phyloP scores from a whole-genome alignment of 2,888 invertebrate species.

The Perithous albicinctus region DNA sequence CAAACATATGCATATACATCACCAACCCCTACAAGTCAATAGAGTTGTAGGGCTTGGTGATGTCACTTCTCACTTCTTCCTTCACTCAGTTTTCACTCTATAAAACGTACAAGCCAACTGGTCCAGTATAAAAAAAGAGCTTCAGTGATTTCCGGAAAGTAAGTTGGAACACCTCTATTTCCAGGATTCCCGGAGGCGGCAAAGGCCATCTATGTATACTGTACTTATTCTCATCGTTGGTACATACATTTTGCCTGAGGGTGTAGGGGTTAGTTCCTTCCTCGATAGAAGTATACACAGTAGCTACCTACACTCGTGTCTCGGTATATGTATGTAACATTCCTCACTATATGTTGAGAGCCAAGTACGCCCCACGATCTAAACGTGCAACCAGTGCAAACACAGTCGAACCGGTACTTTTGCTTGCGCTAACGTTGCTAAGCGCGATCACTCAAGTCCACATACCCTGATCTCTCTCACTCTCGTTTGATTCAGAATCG shows the following conservation, averaged over 20 bases:
- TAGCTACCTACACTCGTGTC: not conserved
- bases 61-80: not conserved
- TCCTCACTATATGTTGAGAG: slow-evolving; percentile 4
- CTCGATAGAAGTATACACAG: not conserved
- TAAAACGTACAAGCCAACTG: not conserved
- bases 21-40: not conserved
- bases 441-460: slow-evolving; percentile 80
- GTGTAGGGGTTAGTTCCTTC: not conserved
- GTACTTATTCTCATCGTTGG: not conserved
- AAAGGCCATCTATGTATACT: slow-evolving; percentile 1
- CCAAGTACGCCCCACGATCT: slow-evolving; percentile 7
- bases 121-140: slow-evolving; percentile 43
- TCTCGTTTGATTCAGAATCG: slow-evolving; percentile 28
- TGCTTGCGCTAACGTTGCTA: slow-evolving; percentile 62
- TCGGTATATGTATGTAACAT: not conserved
- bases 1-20: not conserved
- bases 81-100: not conserved
- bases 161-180: slow-evolving; percentile 15
- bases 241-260: not conserved
- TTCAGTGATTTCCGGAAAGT: slow-evolving; percentile 30
- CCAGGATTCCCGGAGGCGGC: slow-evolving; percentile 7
- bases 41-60: too few relatives aligned
- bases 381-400: slow-evolving; percentile 7
- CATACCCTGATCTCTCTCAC: slow-evolving; percentile 35
- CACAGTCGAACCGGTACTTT: slow-evolving; percentile 69